Evolutionary conservation across 2,113 vertebrate species (phyloP).

Genomic region (Cyanoderma ruficeps): DNA sequence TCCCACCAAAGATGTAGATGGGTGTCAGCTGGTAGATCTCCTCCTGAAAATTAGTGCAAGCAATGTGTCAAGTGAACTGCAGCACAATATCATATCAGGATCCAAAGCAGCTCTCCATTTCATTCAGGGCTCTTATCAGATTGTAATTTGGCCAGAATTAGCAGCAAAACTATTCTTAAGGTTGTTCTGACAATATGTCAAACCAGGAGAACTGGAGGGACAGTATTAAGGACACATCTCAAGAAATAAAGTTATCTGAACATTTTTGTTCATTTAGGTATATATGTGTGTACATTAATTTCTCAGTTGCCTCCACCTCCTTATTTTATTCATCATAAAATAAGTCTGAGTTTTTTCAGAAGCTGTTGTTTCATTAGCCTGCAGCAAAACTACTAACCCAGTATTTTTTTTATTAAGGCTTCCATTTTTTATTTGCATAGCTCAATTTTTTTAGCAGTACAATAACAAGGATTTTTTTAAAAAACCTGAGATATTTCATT

Average conservation of each 20-base stretch:
- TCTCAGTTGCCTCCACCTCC: background rate
- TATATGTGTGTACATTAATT: background rate
- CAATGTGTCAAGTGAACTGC: background rate
- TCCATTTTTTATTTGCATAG: background rate
- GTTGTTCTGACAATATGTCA: background rate
- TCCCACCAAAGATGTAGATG: background rate
- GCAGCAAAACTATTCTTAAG: background rate
- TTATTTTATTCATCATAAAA: background rate
- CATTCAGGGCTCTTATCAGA: background rate
- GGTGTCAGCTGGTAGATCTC: background rate
- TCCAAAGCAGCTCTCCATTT: background rate
- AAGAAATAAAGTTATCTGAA: background rate
- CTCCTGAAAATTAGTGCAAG: background rate
- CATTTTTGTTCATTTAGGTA: background rate
- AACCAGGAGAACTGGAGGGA: rapidly evolving
- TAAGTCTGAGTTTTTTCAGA: background rate
- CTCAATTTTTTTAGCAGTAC: background rate
- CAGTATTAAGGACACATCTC: background rate
- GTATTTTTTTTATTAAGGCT: background rate
- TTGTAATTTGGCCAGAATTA: background rate
- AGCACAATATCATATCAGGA: background rate
- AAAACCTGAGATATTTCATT: background rate
- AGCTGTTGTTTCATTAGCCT: background rate
- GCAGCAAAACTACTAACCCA: background rate
- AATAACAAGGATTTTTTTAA: background rate